Evolutionary conservation across 2,797 vertebrate species (phyloP).

Genomic region (Coluber constrictor): DNA sequence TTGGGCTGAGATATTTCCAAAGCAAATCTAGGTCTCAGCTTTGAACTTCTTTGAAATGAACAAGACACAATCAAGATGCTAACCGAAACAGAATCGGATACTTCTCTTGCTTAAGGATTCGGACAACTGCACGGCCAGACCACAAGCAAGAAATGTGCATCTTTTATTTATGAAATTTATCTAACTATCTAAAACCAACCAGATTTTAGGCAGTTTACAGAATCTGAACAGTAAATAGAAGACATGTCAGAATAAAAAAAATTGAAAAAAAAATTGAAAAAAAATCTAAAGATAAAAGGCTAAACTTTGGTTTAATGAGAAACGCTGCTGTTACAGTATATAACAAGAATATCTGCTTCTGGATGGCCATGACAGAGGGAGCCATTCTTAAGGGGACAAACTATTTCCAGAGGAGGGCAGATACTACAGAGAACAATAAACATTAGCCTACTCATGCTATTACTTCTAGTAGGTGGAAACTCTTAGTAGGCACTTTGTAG

Average conservation of each 20-base stretch:
- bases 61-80: background rate
- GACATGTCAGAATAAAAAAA: background rate
- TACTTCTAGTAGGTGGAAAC: background rate
- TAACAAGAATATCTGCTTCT: background rate
- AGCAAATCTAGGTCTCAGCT: background rate
- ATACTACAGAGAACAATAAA: background rate
- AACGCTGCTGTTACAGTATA: background rate
- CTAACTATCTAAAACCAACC: background rate
- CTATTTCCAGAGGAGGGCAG: background rate
- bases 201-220: background rate
- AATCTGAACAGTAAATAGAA: background rate
- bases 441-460: background rate
- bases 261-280: background rate
- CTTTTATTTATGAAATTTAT: background rate
- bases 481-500: background rate
- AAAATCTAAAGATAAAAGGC: background rate
- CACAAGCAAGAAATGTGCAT: background rate
- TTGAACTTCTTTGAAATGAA: background rate
- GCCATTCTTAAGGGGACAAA: background rate
- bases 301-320: background rate
- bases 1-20: background rate
- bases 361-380: background rate
- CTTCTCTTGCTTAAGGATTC: background rate
- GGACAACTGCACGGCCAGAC: background rate
- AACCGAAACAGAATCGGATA: background rate